These are phyloP conservation scores for Octonoba sinensis DNA, from an alignment of 2,888 invertebrate species.

Conservation along the genomic window DNA sequence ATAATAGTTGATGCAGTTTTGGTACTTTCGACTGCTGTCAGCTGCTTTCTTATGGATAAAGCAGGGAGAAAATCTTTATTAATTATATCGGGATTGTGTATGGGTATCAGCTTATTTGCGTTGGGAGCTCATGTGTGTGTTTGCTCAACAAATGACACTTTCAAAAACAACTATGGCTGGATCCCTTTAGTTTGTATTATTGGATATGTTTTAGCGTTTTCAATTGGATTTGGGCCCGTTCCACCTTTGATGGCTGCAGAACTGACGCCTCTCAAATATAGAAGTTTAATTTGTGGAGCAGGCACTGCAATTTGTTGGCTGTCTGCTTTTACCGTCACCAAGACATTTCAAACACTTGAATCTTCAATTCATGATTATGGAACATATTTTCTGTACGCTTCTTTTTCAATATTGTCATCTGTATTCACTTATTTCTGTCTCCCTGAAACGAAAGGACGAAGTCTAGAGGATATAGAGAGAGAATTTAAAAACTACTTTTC, in stretches of 20 bases:
- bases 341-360: conserved; percentile 76
- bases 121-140: conserved; percentile 45
- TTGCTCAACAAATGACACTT: background rate
- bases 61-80: conserved; percentile 70
- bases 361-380: conserved; percentile 77
- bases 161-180: conserved; percentile 73
- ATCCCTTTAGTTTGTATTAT: conserved; percentile 85
- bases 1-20: conserved; percentile 71
- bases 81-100: conserved; percentile 69
- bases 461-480: conserved; percentile 84
- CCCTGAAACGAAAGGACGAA: conserved; percentile 95
- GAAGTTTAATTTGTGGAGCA: conserved; percentile 89
- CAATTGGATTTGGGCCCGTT: conserved; percentile 86
- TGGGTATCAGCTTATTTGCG: conserved; percentile 43
- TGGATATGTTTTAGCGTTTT: conserved; percentile 87
- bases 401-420: conserved; percentile 66
- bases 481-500: conserved; percentile 14
- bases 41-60: conserved; percentile 70
- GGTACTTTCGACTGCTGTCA: conserved; percentile 70
- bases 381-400: conserved; percentile 87
- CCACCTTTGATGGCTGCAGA: conserved; percentile 96
- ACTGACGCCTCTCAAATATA: conserved; percentile 86
- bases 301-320: conserved; percentile 92
- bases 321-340: conserved; percentile 90
- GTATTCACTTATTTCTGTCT: conserved; percentile 75